Evolutionary conservation across 1,140 invertebrate genomes (phyloP).

Genomic region (Chelonus insularis): DNA sequence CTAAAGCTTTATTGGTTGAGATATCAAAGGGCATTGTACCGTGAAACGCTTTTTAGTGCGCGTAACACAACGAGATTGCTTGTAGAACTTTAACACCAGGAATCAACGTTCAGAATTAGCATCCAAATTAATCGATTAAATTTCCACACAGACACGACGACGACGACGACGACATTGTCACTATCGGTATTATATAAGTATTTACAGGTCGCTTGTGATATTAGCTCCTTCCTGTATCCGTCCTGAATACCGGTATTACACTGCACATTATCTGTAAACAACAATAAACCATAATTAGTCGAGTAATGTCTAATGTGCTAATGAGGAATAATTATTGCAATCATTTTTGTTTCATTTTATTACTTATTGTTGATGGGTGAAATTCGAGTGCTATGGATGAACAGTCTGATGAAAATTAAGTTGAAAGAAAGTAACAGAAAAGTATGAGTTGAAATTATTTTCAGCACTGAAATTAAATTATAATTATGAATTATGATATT

Average conservation of each 20-base stretch:
- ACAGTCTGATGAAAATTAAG: too few relatives aligned
- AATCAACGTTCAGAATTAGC: constrained; percentile 13
- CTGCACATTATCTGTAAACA: neutral
- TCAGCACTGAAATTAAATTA: too few relatives aligned
- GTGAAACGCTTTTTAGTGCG: neutral
- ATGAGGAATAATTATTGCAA: too few relatives aligned
- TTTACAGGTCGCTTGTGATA: constrained; percentile 7
- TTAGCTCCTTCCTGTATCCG: constrained; percentile 18
- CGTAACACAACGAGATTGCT: constrained; percentile 18
- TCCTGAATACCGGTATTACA: neutral
- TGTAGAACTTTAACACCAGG: constrained; percentile 6
- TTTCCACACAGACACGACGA: constrained; percentile 11
- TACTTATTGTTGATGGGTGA: too few relatives aligned
- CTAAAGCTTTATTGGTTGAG: constrained; percentile 1
- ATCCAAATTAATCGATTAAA: constrained; percentile 26
- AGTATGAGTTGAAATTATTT: too few relatives aligned
- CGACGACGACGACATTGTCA: too few relatives aligned
- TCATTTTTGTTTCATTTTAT: too few relatives aligned
- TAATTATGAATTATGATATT: too few relatives aligned
- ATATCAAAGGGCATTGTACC: constrained; percentile 9
- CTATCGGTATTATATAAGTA: constrained; percentile 9
- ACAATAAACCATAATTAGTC: neutral
- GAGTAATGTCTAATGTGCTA: too few relatives aligned
- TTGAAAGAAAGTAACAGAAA: too few relatives aligned
- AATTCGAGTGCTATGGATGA: too few relatives aligned